Base-by-base conservation (phyloP, 1,140 invertebrate genomes). In the Cecropterus lyciades region DNA sequence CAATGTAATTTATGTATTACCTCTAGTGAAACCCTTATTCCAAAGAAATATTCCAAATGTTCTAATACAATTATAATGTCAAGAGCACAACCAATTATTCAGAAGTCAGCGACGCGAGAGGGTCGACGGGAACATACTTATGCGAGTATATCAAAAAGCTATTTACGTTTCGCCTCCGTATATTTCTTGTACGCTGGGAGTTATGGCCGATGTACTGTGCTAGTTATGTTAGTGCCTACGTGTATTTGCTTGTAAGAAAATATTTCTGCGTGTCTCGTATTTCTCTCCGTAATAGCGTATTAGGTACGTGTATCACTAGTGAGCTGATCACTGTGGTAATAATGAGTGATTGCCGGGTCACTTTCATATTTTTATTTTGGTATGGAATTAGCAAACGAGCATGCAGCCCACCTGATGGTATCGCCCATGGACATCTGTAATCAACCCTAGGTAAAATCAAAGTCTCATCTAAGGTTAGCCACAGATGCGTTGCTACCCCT, bases 1-100 rank as follows among this genome's bases (percentile, higher is more conserved):
- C n/a, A n/a, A n/a, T n/a, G n/a, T n/a, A n/a, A n/a, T n/a, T n/a
- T n/a, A n/a, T n/a, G n/a, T n/a, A n/a, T n/a, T n/a, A n/a, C n/a
- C n/a, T n/a, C n/a, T n/a, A n/a, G n/a, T n/a, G n/a, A n/a, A n/a
- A n/a, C n/a, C n/a, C n/a, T n/a, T n/a, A n/a, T n/a, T n/a, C n/a
- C n/a, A n/a, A n/a, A n/a, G 16, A 42, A 57, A 57, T 14, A 16
- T 57, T 42, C 8, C 16, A 42, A 57, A 57, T 24, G 42, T 57
- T 42, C 37, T 42, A 20, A 43, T 24, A 57, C 53, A 43, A 57
- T 57, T 40, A 57, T 57, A 57, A 57, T 43, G 53, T 17, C 33
- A 57, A 57, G 42, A 42, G 53, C 37, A 40, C 37, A 57, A 45
- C 16, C 53, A 57, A 57, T 57, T 57, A 57, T 57, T 57, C 51